Evolutionary conservation across 2,888 invertebrate genomes (phyloP).

Genomic region (Stictocephala bisonia): DNA sequence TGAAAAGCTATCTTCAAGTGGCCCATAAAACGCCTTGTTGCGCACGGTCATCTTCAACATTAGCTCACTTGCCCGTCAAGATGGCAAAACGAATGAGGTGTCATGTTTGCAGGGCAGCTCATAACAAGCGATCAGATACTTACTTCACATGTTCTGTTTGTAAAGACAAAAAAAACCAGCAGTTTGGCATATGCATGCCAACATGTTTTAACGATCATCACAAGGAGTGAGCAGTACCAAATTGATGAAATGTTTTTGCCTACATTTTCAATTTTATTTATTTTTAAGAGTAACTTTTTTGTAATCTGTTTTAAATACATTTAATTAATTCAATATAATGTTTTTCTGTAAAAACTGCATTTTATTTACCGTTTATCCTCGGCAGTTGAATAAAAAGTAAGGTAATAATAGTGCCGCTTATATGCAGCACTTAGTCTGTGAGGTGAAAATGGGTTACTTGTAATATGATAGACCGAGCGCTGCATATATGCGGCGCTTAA

Average conservation of each 20-base stretch:
- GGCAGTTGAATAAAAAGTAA: too few relatives aligned
- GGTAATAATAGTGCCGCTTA: too few relatives aligned
- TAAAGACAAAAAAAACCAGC: conserved; percentile 29
- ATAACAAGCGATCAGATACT: conserved; percentile 30
- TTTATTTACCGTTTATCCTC: too few relatives aligned
- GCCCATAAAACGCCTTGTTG: conserved; percentile 6
- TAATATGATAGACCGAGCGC: too few relatives aligned
- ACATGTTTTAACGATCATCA: conserved; percentile 27
- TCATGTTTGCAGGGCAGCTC: conserved; percentile 23
- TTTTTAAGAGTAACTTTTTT: too few relatives aligned
- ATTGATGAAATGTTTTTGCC: neutral
- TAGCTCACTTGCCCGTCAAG: conserved; percentile 27
- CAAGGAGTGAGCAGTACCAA: conserved; percentile 3
- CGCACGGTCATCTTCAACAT: neutral
- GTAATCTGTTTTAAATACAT: too few relatives aligned
- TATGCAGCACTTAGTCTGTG: too few relatives aligned
- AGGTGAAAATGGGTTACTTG: too few relatives aligned
- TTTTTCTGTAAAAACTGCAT: too few relatives aligned
- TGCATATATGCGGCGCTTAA: too few relatives aligned
- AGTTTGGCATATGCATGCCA: conserved; percentile 27
- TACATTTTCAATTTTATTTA: too few relatives aligned
- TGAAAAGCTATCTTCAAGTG: conserved; percentile 33
- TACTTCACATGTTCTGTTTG: conserved; percentile 40
- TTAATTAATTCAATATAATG: too few relatives aligned
- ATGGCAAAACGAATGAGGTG: conserved; percentile 37